Conservation (phyloP, 2,888 invertebrate genomes). For the Temnothorax unifasciatus region DNA sequence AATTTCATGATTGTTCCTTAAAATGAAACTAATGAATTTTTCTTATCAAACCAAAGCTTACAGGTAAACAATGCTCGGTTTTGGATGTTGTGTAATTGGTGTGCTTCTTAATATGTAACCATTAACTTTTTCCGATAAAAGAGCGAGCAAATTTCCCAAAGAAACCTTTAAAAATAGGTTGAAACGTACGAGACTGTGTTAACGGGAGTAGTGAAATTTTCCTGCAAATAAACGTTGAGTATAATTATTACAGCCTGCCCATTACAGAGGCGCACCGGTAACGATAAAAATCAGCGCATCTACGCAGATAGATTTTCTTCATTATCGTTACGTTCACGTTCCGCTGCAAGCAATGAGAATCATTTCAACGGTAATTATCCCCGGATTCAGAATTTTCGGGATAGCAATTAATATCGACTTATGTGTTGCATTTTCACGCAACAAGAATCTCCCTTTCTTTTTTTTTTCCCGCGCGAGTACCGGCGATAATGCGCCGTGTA, state of each 20-base stretch:
- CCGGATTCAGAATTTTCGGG: slow-evolving; percentile 38
- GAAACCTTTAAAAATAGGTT: slow-evolving; percentile 28
- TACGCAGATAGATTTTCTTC: slow-evolving; percentile 52
- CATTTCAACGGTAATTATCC: slow-evolving; percentile 63
- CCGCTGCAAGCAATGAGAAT: slow-evolving; percentile 38
- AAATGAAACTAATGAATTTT: too few species aligned
- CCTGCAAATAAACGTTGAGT: slow-evolving; percentile 53
- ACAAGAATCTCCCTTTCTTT: neutral
- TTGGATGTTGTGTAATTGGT: neutral
- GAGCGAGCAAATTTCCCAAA: slow-evolving; percentile 23
- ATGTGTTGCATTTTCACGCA: neutral
- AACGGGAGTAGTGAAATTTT: slow-evolving; percentile 55
- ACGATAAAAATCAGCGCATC: slow-evolving; percentile 65
- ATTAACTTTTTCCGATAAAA: slow-evolving; percentile 16
- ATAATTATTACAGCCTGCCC: slow-evolving; percentile 19
- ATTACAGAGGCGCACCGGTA: slow-evolving; percentile 59
- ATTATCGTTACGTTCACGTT: slow-evolving; percentile 65
- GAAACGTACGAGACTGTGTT: slow-evolving; percentile 22
- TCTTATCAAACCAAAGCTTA: neutral
- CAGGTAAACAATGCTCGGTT: neutral
- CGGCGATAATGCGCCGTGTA: neutral
- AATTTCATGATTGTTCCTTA: neutral
- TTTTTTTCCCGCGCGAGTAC: neutral
- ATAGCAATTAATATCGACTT: slow-evolving; percentile 41
- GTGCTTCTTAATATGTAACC: neutral